These are phyloP conservation scores for Pyralis farinalis DNA, from an alignment of 2,888 invertebrate species.

Conservation along the genomic window DNA sequence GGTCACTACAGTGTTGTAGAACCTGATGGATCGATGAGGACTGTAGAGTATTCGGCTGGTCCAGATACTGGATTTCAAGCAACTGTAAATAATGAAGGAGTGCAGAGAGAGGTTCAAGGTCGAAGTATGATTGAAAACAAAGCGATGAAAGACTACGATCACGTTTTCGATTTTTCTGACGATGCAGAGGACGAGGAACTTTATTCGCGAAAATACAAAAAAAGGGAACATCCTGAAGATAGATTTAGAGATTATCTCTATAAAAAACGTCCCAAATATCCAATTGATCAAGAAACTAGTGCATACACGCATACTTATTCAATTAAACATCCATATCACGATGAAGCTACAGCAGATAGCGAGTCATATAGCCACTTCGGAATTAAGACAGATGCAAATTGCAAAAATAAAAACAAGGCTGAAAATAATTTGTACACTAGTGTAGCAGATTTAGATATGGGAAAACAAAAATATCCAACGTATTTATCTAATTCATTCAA, in stretches of 20 bases:
- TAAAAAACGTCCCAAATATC: constrained; percentile 50
- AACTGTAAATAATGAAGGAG: constrained; percentile 76
- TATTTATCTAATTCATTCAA: constrained; percentile 41
- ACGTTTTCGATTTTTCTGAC: constrained; percentile 57
- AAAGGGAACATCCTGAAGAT: constrained; percentile 47
- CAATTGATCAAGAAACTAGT: constrained; percentile 55
- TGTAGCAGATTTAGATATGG: constrained; percentile 44
- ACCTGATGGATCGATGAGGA: constrained; percentile 83
- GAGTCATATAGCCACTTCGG: constrained; percentile 55
- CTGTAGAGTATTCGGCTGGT: constrained; percentile 82
- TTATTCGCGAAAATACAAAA: constrained; percentile 37
- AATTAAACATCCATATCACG: constrained; percentile 55
- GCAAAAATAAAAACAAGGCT: constrained; percentile 61
- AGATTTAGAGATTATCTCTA: constrained; percentile 44
- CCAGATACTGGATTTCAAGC: constrained; percentile 81
- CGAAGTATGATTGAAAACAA: constrained; percentile 42
- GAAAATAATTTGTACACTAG: constrained; percentile 42
- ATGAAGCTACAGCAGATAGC: constrained; percentile 40
- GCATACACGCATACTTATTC: constrained; percentile 64
- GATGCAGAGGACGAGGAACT: constrained; percentile 44
- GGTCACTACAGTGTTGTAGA: constrained; percentile 85
- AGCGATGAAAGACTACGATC: constrained; percentile 57
- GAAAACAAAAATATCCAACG: constrained; percentile 47
- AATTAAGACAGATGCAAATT: constrained; percentile 57
- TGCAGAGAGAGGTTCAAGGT: constrained; percentile 18